phyloP scores from a whole-genome alignment of 2,113 vertebrate species.

The Paradoxurus hermaphroditus region DNA sequence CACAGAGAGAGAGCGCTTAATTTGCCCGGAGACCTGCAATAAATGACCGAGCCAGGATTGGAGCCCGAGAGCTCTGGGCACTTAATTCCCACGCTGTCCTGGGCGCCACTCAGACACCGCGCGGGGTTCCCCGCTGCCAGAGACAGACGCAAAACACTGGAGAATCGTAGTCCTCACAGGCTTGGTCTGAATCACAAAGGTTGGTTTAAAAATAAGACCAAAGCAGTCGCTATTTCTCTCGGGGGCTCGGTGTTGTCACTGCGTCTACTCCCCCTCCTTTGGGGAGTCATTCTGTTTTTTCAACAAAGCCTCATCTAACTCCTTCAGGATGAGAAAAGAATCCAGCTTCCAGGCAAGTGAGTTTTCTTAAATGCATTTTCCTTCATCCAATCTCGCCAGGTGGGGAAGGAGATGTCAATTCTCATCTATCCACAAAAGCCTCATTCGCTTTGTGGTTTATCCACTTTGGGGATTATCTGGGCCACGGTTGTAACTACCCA shows the following conservation, averaged over 20 bases:
- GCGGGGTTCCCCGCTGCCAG: not conserved
- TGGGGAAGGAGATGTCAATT: not conserved
- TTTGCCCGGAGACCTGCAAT: not conserved
- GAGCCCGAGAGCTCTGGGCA: not conserved
- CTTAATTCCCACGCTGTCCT: not conserved
- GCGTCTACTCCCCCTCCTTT: too few species aligned
- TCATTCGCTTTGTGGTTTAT: not conserved
- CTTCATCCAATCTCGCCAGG: not conserved
- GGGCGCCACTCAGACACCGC: not conserved
- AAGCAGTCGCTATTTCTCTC: not conserved
- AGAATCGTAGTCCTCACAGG: not conserved
- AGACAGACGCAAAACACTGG: not conserved
- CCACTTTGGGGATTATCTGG: not conserved
- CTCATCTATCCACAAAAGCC: not conserved
- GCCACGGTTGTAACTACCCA: not conserved
- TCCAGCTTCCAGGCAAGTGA: not conserved
- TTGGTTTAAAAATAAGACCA: not conserved
- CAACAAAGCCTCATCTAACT: not conserved
- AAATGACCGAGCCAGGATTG: not conserved
- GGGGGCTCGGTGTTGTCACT: not conserved
- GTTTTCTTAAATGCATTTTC: constrained; percentile 3
- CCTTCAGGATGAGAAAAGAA: not conserved
- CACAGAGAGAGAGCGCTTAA: not conserved
- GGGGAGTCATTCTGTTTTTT: not conserved
- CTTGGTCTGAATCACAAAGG: not conserved